These are phyloP conservation scores for Agrotis ipsilon DNA, from an alignment of 2,888 invertebrate species.

Conservation along the genomic window DNA sequence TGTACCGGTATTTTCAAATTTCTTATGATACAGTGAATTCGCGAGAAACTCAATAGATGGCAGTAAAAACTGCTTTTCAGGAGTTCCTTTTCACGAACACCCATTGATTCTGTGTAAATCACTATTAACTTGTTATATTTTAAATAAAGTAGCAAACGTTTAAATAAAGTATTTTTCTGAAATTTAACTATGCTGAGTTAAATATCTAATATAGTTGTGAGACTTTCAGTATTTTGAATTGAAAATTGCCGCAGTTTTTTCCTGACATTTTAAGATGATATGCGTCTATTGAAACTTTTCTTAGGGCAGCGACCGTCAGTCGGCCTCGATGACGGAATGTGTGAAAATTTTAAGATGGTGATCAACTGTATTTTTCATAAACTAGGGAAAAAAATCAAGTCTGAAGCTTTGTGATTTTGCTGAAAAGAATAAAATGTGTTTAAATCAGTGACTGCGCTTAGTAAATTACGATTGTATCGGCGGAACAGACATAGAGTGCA, in stretches of 20 bases:
- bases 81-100: constrained; percentile 38
- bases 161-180: neutral
- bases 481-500: constrained; percentile 76
- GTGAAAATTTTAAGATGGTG: constrained; percentile 90
- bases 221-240: neutral
- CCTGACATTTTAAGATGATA: constrained; percentile 34
- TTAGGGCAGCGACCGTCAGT: constrained; percentile 89
- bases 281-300: constrained; percentile 75
- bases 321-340: constrained; percentile 90
- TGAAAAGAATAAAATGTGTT: constrained; percentile 74
- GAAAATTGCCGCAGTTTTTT: neutral
- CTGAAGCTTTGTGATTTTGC: constrained; percentile 74
- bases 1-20: constrained; percentile 35
- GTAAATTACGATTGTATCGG: constrained; percentile 62
- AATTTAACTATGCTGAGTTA: no score
- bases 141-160: neutral
- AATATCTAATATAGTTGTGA: neutral
- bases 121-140: no score
- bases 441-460: constrained; percentile 68
- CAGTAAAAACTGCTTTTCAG: neutral
- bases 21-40: constrained; percentile 9
- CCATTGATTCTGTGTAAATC: neutral
- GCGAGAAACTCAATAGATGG: constrained; percentile 43
- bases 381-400: constrained; percentile 72
- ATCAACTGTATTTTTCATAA: constrained; percentile 86